Evolutionary conservation across 1,140 invertebrate species (phyloP).

Genomic region (Caenorhabditis tropicalis): DNA sequence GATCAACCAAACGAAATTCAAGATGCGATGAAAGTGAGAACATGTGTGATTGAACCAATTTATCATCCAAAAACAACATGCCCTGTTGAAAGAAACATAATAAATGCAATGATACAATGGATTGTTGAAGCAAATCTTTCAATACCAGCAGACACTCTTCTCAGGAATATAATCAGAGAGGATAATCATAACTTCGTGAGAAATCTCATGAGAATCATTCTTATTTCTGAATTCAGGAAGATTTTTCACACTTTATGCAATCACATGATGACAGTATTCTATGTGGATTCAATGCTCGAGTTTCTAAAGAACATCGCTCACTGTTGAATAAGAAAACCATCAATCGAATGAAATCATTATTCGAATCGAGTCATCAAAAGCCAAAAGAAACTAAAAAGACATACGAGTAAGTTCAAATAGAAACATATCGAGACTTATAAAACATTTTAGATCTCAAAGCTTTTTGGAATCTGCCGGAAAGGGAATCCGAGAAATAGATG

Average conservation of each 20-base stretch:
- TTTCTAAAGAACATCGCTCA: background rate
- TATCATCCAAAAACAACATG: conserved; percentile 3
- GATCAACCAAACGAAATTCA: conserved; percentile 26
- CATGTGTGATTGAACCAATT: conserved; percentile 11
- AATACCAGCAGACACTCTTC: conserved; percentile 5
- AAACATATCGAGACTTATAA: background rate
- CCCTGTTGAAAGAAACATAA: background rate
- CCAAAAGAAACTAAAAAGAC: background rate
- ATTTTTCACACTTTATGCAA: conserved; percentile 10
- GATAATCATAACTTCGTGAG: conserved; percentile 30
- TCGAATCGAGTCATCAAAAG: background rate
- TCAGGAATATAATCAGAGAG: conserved; percentile 2
- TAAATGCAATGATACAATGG: conserved; percentile 12
- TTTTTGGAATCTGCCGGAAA: background rate
- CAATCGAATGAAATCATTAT: background rate
- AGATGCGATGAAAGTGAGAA: conserved; percentile 19
- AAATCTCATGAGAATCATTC: background rate
- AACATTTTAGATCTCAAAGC: background rate
- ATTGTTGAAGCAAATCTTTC: conserved; percentile 5
- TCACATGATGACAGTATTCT: conserved; percentile 21
- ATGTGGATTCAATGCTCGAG: conserved; percentile 2
- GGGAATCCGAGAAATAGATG: background rate
- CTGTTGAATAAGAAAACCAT: background rate
- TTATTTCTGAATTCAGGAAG: background rate
- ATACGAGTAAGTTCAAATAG: background rate